phyloP scores from a whole-genome alignment of 2,113 vertebrate genomes.

The Trinectes maculatus region DNA sequence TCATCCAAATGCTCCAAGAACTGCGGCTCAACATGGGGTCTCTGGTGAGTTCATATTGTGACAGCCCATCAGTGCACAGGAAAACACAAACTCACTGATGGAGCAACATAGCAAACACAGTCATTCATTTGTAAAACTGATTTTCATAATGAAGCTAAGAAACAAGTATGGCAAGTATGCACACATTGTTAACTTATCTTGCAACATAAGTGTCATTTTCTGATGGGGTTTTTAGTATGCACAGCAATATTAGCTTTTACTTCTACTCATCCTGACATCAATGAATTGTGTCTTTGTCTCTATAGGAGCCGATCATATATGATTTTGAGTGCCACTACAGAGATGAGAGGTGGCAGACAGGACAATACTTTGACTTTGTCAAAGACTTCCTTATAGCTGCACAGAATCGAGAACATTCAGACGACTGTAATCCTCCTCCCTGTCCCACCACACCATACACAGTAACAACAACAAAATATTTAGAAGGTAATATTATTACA shows the following conservation, averaged over 20 bases:
- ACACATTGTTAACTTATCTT: too few species aligned
- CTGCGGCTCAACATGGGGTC: slow-evolving; percentile 70
- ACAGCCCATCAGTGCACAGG: too few species aligned
- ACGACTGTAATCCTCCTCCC: slow-evolving; percentile 76
- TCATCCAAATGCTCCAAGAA: slow-evolving; percentile 80
- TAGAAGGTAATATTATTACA: slow-evolving; percentile 46
- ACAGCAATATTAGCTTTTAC: too few species aligned
- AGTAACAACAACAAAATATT: slow-evolving; percentile 18
- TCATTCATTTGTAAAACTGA: too few species aligned
- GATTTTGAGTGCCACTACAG: slow-evolving; percentile 83
- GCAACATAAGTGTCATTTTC: too few species aligned
- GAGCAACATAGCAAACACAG: too few species aligned
- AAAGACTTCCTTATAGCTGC: slow-evolving; percentile 76
- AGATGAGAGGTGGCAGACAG: slow-evolving; percentile 75
- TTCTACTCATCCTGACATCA: too few species aligned
- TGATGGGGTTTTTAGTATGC: too few species aligned
- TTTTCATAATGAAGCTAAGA: too few species aligned
- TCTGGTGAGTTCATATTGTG: slow-evolving; percentile 68
- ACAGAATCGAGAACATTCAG: slow-evolving; percentile 56
- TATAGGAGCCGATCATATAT: slow-evolving; percentile 74
- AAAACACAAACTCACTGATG: too few species aligned
- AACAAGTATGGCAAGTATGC: too few species aligned
- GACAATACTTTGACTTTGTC: slow-evolving; percentile 79
- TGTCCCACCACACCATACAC: slow-evolving; percentile 72
- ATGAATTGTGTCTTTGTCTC: neutral